These are phyloP conservation scores for Psilanteris sp. DNA, from an alignment of 1,140 invertebrate genomes.

Conservation along the genomic window DNA sequence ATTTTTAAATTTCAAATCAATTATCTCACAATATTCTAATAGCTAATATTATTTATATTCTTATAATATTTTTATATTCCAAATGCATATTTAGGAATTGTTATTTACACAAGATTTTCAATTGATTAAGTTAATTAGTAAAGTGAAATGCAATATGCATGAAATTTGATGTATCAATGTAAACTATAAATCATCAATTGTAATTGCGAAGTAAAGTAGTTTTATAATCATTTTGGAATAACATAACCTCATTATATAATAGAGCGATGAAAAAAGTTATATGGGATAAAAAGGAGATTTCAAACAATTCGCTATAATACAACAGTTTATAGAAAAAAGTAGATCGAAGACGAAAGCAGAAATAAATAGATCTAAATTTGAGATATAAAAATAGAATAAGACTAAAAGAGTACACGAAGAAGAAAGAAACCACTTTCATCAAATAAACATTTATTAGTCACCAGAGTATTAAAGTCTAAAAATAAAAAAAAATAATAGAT, in stretches of 20 bases:
- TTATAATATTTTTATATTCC: slow-evolving; percentile 56
- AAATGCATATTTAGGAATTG: slow-evolving; percentile 28
- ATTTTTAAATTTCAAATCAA: slow-evolving; percentile 44
- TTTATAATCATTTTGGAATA: no score
- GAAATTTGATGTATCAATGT: no score
- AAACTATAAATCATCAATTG: no score
- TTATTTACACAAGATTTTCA: slow-evolving; percentile 42
- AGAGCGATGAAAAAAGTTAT: slow-evolving; percentile 52
- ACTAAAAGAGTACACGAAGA: slow-evolving; percentile 50
- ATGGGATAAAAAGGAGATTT: slow-evolving; percentile 52
- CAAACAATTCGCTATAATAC: slow-evolving; percentile 59
- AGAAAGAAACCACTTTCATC: slow-evolving; percentile 39
- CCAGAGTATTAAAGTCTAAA: no score
- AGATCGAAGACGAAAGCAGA: slow-evolving; percentile 54
- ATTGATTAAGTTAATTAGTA: no score
- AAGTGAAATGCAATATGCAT: no score
- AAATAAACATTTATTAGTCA: slow-evolving; percentile 45
- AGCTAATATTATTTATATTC: slow-evolving; percentile 51
- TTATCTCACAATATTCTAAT: slow-evolving; percentile 35
- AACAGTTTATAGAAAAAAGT: slow-evolving; percentile 62
- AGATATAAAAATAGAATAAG: slow-evolving; percentile 64
- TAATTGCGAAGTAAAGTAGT: no score
- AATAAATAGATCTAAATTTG: slow-evolving; percentile 63
- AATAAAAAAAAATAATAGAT: no score
- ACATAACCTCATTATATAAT: no score